Base-by-base conservation (phyloP, 1,140 invertebrate species). In the Drosophila paulistorum region DNA sequence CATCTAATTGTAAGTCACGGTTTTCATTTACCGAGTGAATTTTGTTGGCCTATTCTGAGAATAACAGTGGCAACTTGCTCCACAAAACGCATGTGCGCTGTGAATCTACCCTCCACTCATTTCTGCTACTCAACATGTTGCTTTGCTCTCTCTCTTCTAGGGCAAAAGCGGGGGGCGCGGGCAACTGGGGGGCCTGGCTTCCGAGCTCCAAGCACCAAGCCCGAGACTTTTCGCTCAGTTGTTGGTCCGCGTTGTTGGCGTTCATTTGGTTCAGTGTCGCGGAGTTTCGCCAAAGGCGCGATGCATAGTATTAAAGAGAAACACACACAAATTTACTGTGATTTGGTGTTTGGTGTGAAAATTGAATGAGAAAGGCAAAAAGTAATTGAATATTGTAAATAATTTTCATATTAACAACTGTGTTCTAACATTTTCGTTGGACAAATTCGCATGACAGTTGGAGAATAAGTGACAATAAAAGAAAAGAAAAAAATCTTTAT, bases 221-320 rank as follows among this genome's bases (percentile, higher is more conserved):
- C 51, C 57, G 57, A 59, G 57, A 6, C 5, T 39, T 37, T 37
- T 35, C 30, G 14, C 35, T 59, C 57, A 59, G 57, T 59, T 59
- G 57, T 59, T 59, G 57, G 57, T 39, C 33, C 57, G 57, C 57
- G 57, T 20, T 37, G 35, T 37, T 59, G 33, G 57, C 57, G 57
- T 59, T 37, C 57, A 37, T 59, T 59, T 59, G 33, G 33, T 37
- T 6, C 17, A 14, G 35, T 59, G 33, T 39, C 14, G 33, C 35
- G 57, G 33, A 59, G 57, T 59, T 59, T 58, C 30, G 57, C 14
- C 14, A 59, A 20, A 59, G 17, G 17, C 33, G 57, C 33, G 57
- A 59, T 37, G 57, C 57, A 30, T 7, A 30, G 6, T 30, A 6
- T 30, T 7, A 30, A 7, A 7, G 10, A 17, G 37, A 17, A 59